Evolutionary conservation across 2,113 vertebrate genomes (phyloP), one percentile per base, ranked within the genome.

Genomic region (Fregetta grallaria): DNA sequence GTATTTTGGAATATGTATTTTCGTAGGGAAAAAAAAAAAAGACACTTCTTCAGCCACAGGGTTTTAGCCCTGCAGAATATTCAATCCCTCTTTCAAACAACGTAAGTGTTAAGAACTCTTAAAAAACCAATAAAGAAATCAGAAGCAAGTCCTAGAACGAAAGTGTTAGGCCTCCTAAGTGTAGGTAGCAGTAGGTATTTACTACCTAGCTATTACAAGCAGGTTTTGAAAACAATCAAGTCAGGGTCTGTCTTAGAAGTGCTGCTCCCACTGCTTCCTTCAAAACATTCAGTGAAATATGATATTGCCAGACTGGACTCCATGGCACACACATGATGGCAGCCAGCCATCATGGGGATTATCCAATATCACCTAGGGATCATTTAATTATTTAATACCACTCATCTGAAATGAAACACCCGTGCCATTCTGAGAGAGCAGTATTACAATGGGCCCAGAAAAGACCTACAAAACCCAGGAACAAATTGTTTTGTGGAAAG

Each of bases 321-420:
- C 67, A 47, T 38, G 44, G 81, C 67, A 82, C 63, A 88, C 47
- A 67, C n/a, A 42, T 11, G 32, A 56, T 94, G 88, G 88, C 84
- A 97, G 81, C 15, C 56, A 88, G 85, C 67, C 90, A 89, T 93
- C 87, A 49, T 15, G 19, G 55, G 49, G 71, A 90, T 96, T 94
- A 96, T 76, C 82, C 83, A 88, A 76, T 93, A 92, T 53, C 67
- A 83, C 59, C 82, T 36, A 56, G 82, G 78, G 86, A 92, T 80
- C 59, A 86, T 73, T 96, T 96, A 90, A 94, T 95, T 92, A 91
- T 94, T 97, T 86, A 95, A 86, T 92, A 90, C 59, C 63, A 88
- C 63, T 95, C 78, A 62, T n/a, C 20, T 92, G 55, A 94, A 93
- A 91, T 67, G 4, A 96, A 94, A 92, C 86, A 94, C 14, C 36